Evolutionary conservation across 2,888 invertebrate species (phyloP).

Genomic region (Heterodera filipjevi): DNA sequence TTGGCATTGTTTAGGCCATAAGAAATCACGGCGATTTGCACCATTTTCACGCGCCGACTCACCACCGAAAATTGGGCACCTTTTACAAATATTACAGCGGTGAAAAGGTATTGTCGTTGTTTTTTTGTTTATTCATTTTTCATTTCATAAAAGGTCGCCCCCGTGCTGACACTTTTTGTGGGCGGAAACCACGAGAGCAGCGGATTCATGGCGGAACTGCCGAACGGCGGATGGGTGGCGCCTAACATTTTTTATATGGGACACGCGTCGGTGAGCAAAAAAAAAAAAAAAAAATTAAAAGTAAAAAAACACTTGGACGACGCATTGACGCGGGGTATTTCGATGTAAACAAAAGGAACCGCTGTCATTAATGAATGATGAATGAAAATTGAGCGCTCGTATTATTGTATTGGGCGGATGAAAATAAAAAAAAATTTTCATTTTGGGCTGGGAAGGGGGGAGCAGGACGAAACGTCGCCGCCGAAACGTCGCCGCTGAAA

Average conservation of each 20-base stretch:
- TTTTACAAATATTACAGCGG: constrained; percentile 82
- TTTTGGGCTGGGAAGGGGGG: no score
- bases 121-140: not conserved
- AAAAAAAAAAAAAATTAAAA: no score
- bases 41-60: constrained; percentile 93
- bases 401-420: no score
- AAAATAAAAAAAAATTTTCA: no score
- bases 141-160: constrained; percentile 73
- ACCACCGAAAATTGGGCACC: constrained; percentile 84
- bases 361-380: no score
- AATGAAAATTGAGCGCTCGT: no score
- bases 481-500: no score
- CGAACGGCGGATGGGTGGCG: constrained; percentile 97
- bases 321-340: no score
- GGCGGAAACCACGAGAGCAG: constrained; percentile 99
- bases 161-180: constrained; percentile 89
- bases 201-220: constrained; percentile 90
- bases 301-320: no score
- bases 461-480: no score
- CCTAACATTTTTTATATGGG: constrained; percentile 94
- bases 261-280: constrained; percentile 51
- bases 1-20: constrained; percentile 75
- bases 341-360: no score
- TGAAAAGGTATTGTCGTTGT: constrained; percentile 39
- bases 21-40: constrained; percentile 84